Base-by-base conservation (phyloP, 2,888 invertebrate genomes). In the Harpalus rubripes region DNA sequence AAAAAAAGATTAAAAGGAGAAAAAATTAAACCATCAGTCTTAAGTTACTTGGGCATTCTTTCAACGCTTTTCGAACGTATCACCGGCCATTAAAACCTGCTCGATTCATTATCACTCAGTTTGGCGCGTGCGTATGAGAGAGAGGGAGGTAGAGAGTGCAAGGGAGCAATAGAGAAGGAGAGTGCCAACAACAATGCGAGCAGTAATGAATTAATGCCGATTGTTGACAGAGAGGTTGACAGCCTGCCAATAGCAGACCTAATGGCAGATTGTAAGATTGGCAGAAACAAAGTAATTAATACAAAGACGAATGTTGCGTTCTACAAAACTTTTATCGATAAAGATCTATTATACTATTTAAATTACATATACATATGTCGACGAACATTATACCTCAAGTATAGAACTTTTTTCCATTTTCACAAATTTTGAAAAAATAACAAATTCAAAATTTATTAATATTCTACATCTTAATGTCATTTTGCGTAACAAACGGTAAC, bases 191-290 rank as follows among this genome's bases (percentile, higher is more conserved):
- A 86, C 86, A 86, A 86, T 86, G 86, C 72, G 44, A 63, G 5
- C 87, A 85, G 88, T 90, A 90, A 91, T 90, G 90, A 90, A 91
- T 90, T 90, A 90, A 90, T 90, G 89, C 89, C 89, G 89, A 90
- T 90, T 90, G 90, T 90, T 89, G 89, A 85, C 87, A 86, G 61
- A 65, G 52, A 44, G 81, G 32, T 78, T 32, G 59, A 74, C 68
- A 68, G 68, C 44, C 44, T 52, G 44, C 44, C 44, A 52, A 52
- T 52, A 52, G 10, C 44, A 5, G 44, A 52, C 12, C 44, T 12
- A 52, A 52, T 52, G 12, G 10, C 44, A 52, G 44, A 52, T 52
- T 52, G 44, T 52, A 52, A 8, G 44, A 52, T 52, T 52, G 8
- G 44, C 10, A 32, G 44, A 52, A 52, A 52, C 44, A 52, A 52